These are phyloP conservation scores for Phrynocephalus versicolor DNA, from an alignment of 2,113 vertebrate species.

Conservation along the genomic window DNA sequence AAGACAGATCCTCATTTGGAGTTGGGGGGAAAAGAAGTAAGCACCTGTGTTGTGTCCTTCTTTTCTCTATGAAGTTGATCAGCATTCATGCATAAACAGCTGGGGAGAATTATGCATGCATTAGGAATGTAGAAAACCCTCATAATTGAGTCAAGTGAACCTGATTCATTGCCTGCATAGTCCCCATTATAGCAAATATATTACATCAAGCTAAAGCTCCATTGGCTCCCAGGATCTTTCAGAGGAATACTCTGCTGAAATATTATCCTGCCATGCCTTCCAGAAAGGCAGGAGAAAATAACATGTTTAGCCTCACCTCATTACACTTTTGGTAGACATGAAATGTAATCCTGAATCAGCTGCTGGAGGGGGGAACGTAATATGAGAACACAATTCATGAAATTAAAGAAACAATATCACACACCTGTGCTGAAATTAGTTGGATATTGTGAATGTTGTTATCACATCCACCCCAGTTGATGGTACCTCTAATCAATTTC, in stretches of 20 bases:
- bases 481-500: too few species aligned
- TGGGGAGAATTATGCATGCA: slow-evolving; percentile 37
- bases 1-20: background rate
- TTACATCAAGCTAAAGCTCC: slow-evolving; percentile 50
- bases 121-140: slow-evolving; percentile 53
- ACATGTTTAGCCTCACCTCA: background rate
- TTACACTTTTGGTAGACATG: slow-evolving; percentile 22
- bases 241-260: slow-evolving; percentile 57
- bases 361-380: slow-evolving; percentile 21
- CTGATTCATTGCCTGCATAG: slow-evolving; percentile 46
- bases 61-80: background rate
- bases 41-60: background rate
- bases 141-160: slow-evolving; percentile 52
- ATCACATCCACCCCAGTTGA: too few species aligned
- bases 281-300: slow-evolving; percentile 35
- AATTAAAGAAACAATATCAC: slow-evolving; percentile 36
- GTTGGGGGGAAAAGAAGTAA: background rate
- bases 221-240: slow-evolving; percentile 48
- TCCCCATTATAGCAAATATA: slow-evolving; percentile 57
- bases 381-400: slow-evolving; percentile 36
- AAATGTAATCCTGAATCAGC: slow-evolving; percentile 21
- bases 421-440: too few species aligned
- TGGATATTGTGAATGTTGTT: too few species aligned
- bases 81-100: slow-evolving; percentile 33
- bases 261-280: slow-evolving; percentile 58